Conservation (phyloP, 2,113 vertebrate species). For the Notothenia rossii region DNA sequence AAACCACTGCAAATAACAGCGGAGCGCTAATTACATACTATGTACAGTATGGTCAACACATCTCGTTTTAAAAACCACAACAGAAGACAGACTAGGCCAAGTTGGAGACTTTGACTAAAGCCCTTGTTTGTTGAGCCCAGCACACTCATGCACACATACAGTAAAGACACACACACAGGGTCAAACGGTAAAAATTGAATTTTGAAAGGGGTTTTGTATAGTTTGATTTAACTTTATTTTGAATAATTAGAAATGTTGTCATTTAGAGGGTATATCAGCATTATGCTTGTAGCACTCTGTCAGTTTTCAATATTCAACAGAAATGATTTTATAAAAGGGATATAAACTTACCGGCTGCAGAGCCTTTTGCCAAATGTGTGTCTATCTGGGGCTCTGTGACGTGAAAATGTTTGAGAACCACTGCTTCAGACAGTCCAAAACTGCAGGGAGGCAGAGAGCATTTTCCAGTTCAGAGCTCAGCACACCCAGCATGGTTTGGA, state of each 20-base stretch:
- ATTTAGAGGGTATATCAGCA: neutral
- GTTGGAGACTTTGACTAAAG: too few species aligned
- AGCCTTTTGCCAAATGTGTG: constrained; percentile 17
- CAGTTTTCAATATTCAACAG: neutral
- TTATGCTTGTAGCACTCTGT: neutral
- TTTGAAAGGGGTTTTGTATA: too few species aligned
- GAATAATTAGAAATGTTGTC: neutral
- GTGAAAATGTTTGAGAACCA: constrained; percentile 62
- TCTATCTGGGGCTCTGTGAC: constrained; percentile 52
- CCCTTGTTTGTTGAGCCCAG: too few species aligned
- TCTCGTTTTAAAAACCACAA: too few species aligned
- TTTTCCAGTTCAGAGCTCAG: constrained; percentile 73
- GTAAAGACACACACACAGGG: too few species aligned
- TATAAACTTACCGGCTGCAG: constrained; percentile 17
- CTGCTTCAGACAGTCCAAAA: constrained; percentile 61
- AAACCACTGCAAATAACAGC: too few species aligned
- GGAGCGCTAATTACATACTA: too few species aligned
- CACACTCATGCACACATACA: too few species aligned
- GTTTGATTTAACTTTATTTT: too few species aligned
- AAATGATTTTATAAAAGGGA: constrained; percentile 10
- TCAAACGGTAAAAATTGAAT: too few species aligned
- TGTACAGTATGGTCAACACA: too few species aligned
- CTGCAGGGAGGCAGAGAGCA: constrained; percentile 66
- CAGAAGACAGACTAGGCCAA: too few species aligned
- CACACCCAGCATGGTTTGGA: constrained; percentile 66